A percentile compares a stretch with the other conserved stretches of the same genome.
Conservation (phyloP, 1,140 invertebrate species). For the Drosophila gunungcola region DNA sequence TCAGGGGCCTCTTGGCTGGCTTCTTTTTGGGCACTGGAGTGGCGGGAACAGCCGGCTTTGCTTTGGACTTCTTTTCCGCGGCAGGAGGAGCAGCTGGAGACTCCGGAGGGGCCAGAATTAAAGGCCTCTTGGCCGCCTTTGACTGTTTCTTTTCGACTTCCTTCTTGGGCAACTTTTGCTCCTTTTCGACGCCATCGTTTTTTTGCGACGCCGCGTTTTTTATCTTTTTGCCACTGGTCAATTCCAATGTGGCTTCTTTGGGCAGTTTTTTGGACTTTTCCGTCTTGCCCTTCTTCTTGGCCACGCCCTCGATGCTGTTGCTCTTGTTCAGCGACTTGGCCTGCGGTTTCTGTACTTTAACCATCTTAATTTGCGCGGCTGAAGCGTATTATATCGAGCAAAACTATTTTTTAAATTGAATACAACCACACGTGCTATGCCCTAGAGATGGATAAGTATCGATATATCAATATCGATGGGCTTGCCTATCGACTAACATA, state of each 20-base stretch:
- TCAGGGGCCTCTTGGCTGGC: constrained; percentile 9
- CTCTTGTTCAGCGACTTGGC: constrained; percentile 65
- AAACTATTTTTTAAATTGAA: constrained; percentile 39
- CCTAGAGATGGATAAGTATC: too few species aligned
- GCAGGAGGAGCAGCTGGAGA: constrained; percentile 35
- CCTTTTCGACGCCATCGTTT: constrained; percentile 6
- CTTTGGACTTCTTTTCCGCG: constrained; percentile 17
- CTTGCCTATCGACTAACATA: too few species aligned
- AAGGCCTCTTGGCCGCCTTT: constrained; percentile 42
- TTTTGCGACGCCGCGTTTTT: constrained; percentile 16
- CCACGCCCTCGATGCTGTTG: constrained; percentile 40
- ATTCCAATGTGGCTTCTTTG: constrained; percentile 4
- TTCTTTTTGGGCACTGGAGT: not conserved
- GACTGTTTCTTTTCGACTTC: not conserved
- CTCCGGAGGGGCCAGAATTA: constrained; percentile 58
- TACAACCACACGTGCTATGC: constrained; percentile 32
- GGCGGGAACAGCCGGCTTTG: not conserved
- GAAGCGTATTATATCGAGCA: not conserved
- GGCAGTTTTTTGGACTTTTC: constrained; percentile 43
- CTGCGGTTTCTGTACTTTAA: constrained; percentile 71
- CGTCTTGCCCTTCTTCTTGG: constrained; percentile 56
- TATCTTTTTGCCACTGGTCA: constrained; percentile 9
- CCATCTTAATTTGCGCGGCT: constrained; percentile 41
- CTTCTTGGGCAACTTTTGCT: not conserved
- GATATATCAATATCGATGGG: too few species aligned